Percentiles rank a stretch among this genome's conserved stretches.
These are phyloP conservation scores for Mythimna lalbum DNA, from an alignment of 2,888 invertebrate genomes.

Conservation along the genomic window DNA sequence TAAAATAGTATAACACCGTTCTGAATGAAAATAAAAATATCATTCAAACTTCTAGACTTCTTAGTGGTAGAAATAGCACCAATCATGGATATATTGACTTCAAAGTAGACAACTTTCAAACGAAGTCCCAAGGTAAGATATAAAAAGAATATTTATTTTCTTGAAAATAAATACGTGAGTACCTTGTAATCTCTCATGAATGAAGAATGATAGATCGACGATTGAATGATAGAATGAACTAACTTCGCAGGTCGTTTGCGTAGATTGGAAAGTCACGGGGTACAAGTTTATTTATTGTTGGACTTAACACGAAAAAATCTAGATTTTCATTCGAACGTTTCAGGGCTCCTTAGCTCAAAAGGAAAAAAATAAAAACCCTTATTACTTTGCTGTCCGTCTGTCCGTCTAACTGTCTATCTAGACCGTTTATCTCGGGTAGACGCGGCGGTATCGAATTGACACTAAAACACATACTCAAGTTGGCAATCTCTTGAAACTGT, in stretches of 20 bases:
- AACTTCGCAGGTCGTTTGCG: background rate
- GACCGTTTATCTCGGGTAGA: no score
- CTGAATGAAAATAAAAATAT: background rate
- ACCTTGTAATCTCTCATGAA: background rate
- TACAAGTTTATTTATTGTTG: background rate
- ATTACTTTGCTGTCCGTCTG: no score
- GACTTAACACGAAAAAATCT: background rate
- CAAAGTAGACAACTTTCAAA: background rate
- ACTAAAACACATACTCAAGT: no score
- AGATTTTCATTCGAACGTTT: constrained; percentile 3
- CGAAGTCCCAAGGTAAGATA: background rate
- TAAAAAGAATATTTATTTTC: background rate
- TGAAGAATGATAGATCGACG: constrained; percentile 13
- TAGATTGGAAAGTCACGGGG: constrained; percentile 3
- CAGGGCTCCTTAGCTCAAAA: no score
- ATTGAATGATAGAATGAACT: constrained; percentile 9
- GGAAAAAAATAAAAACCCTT: no score
- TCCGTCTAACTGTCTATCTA: no score
- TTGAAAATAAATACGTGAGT: background rate
- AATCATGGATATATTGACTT: background rate
- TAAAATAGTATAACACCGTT: background rate
- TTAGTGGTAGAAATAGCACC: background rate
- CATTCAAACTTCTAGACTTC: background rate
- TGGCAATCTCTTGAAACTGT: no score
- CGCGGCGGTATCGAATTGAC: no score